A percentile compares a stretch with the other conserved stretches of the same genome.
These are phyloP conservation scores for Puffinus mauretanicus DNA, from an alignment of 2,113 vertebrate species.

Conservation along the genomic window DNA sequence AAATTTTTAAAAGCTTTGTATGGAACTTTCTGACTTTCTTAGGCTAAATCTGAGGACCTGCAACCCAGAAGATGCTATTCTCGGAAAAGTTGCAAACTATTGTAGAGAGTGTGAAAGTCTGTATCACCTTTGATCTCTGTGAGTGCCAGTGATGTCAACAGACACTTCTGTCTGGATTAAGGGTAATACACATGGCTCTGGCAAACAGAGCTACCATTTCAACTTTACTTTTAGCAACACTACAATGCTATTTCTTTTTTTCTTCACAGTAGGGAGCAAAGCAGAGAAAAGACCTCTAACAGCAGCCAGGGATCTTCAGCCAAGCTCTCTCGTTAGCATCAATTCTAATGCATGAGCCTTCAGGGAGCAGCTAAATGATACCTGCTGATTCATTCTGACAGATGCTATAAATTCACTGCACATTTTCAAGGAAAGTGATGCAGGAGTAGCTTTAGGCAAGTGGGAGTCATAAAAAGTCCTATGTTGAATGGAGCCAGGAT, in stretches of 20 bases:
- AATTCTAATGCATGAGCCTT: not conserved
- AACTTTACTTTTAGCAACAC: not conserved
- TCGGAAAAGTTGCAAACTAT: not conserved
- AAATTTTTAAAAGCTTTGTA: not conserved
- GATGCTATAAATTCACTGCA: not conserved
- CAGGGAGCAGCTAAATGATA: not conserved
- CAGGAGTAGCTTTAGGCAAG: not conserved
- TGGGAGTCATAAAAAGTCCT: not conserved
- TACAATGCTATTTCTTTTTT: not conserved
- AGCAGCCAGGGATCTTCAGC: not conserved
- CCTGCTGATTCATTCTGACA: conserved; percentile 22
- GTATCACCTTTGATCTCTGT: not conserved
- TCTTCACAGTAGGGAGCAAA: not conserved
- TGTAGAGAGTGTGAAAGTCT: not conserved
- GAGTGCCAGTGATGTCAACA: not conserved
- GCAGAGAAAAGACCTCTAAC: not conserved
- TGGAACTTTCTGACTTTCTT: not conserved
- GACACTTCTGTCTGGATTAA: not conserved
- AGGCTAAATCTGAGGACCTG: not conserved
- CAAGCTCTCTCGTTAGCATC: not conserved
- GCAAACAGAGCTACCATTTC: not conserved
- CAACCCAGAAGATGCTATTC: not conserved
- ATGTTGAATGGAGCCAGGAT: not conserved
- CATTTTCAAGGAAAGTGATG: not conserved
- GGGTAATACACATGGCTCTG: not conserved